Evolutionary conservation across 2,888 invertebrate genomes (phyloP).

Genomic region (Leucoma salicis): DNA sequence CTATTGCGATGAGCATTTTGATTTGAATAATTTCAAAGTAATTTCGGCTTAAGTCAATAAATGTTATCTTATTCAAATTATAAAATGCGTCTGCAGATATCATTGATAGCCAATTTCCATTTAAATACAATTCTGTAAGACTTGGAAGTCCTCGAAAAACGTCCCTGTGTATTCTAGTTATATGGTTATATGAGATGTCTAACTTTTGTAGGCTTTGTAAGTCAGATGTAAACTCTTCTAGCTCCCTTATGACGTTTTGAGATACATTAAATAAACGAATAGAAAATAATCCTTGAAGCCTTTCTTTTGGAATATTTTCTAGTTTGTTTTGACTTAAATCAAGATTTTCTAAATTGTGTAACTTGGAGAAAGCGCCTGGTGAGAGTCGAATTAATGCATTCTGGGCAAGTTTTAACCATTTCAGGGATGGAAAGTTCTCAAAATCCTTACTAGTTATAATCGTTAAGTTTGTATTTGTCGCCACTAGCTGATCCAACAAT

Average conservation of each 20-base stretch:
- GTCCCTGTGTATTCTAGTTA: conserved; percentile 88
- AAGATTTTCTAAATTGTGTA: conserved; percentile 88
- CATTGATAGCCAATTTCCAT: conserved; percentile 91
- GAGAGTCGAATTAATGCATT: conserved; percentile 91
- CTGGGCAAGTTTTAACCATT: conserved; percentile 87
- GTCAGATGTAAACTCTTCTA: conserved; percentile 91
- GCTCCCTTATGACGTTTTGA: conserved; percentile 89
- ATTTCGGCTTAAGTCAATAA: conserved; percentile 91
- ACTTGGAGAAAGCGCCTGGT: conserved; percentile 91
- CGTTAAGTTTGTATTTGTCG: conserved; percentile 89
- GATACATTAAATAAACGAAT: conserved; percentile 90
- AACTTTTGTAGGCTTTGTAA: conserved; percentile 89
- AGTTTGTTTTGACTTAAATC: conserved; percentile 92
- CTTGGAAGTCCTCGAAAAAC: conserved; percentile 90
- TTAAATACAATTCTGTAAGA: conserved; percentile 88
- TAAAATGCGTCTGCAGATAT: conserved; percentile 90
- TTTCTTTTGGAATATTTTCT: conserved; percentile 91
- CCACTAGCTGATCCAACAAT: conserved; percentile 90
- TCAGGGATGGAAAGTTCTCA: conserved; percentile 89
- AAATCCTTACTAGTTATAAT: conserved; percentile 93
- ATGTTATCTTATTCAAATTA: conserved; percentile 87
- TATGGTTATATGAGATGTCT: conserved; percentile 92
- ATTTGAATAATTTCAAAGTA: conserved; percentile 90
- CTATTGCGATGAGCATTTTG: conserved; percentile 88
- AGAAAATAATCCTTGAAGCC: conserved; percentile 89